A percentile compares a stretch with the other conserved stretches of the same genome.
Evolutionary conservation across 2,888 invertebrate genomes (phyloP).

Genomic region (Epistrophella euchroma): DNA sequence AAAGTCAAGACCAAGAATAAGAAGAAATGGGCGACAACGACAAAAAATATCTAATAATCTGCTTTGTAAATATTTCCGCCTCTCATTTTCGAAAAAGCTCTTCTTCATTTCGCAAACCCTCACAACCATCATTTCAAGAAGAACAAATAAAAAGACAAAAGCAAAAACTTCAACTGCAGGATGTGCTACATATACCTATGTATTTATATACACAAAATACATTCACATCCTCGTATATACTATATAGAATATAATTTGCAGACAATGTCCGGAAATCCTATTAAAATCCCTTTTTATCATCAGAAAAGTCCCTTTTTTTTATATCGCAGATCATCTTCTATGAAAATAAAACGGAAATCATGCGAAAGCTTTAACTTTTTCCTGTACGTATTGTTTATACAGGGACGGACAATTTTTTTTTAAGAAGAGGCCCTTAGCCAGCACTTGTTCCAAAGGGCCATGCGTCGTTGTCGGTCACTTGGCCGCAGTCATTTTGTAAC

Average conservation of each 20-base stretch:
- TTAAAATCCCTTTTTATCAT: slow-evolving; percentile 72
- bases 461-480: no score
- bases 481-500: not conserved
- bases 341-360: slow-evolving; percentile 56
- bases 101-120: not conserved
- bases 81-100: slow-evolving; percentile 41
- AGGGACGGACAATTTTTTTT: not conserved
- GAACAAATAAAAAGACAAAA: slow-evolving; percentile 54
- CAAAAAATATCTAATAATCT: slow-evolving; percentile 74
- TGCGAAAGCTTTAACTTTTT: slow-evolving; percentile 32
- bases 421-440: not conserved
- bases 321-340: slow-evolving; percentile 70
- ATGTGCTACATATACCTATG: slow-evolving; percentile 23
- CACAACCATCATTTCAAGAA: not conserved
- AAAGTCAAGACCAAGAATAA: slow-evolving; percentile 13
- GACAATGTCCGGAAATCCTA: slow-evolving; percentile 76
- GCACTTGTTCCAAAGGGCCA: not conserved
- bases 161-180: slow-evolving; percentile 58
- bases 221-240: not conserved
- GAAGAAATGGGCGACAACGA: slow-evolving; percentile 28
- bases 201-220: not conserved
- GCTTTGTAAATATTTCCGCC: slow-evolving; percentile 75
- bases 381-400: not conserved
- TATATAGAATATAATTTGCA: slow-evolving; percentile 65
- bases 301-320: slow-evolving; percentile 60